phyloP scores from a whole-genome alignment of 2,888 invertebrate genomes.

The Argyresthia albistria region DNA sequence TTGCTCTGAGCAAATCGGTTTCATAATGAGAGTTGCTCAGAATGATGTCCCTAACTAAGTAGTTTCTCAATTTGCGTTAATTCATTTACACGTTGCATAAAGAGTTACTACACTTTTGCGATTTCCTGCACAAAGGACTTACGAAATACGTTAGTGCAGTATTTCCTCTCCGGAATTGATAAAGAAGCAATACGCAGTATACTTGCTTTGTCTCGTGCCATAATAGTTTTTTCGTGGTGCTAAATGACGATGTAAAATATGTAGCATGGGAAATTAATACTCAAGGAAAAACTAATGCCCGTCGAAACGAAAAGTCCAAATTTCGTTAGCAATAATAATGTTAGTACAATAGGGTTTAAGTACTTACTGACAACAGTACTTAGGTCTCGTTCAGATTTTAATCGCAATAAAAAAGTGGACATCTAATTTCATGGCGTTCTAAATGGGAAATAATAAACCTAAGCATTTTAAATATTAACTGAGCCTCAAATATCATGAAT shows the following conservation, averaged over 20 bases:
- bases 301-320: slow-evolving; percentile 14
- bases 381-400: neutral
- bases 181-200: slow-evolving; percentile 35
- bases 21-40: too few relatives aligned
- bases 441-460: too few relatives aligned
- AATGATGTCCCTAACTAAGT: too few relatives aligned
- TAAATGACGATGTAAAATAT: slow-evolving; percentile 18
- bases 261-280: slow-evolving; percentile 13
- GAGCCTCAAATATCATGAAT: too few relatives aligned
- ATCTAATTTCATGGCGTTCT: too few relatives aligned
- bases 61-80: too few relatives aligned
- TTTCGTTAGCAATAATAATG: slow-evolving; percentile 29
- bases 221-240: slow-evolving; percentile 30
- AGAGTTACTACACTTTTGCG: too few relatives aligned
- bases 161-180: slow-evolving; percentile 31
- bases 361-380: slow-evolving; percentile 27
- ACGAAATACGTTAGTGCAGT: too few relatives aligned
- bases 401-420: neutral
- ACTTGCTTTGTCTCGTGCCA: slow-evolving; percentile 42
- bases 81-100: too few relatives aligned
- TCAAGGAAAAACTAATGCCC: slow-evolving; percentile 13
- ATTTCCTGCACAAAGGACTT: too few relatives aligned
- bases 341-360: slow-evolving; percentile 30
- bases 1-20: too few relatives aligned
- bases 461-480: too few relatives aligned